Conservation (phyloP, 2,797 vertebrate genomes). For the Ceryle rudis region DNA sequence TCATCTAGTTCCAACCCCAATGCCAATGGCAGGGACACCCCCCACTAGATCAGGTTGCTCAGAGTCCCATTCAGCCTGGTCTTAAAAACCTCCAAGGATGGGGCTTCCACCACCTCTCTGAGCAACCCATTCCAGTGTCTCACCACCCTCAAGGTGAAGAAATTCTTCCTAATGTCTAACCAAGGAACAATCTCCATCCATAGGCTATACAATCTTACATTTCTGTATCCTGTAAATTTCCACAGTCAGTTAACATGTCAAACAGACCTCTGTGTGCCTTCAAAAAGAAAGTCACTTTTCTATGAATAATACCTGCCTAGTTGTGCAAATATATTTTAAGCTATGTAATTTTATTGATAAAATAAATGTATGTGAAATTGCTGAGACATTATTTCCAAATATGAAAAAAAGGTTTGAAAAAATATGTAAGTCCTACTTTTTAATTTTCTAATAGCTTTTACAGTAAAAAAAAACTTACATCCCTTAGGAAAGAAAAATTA, state of each 20-base stretch:
- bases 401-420: neutral
- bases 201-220: neutral
- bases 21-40: too few relatives aligned
- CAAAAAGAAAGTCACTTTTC: neutral
- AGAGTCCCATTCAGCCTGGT: too few relatives aligned
- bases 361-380: neutral
- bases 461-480: neutral
- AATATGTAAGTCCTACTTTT: neutral
- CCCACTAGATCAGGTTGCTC: too few relatives aligned
- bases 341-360: neutral
- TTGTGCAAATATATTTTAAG: neutral
- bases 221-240: neutral
- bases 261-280: neutral
- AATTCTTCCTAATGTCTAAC: too few relatives aligned
- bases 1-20: too few relatives aligned
- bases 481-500: neutral
- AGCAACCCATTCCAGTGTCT: too few relatives aligned
- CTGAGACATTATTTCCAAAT: neutral
- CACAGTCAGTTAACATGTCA: neutral
- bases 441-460: neutral
- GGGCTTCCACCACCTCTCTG: too few relatives aligned
- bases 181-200: neutral
- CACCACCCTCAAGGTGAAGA: too few relatives aligned
- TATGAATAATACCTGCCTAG: neutral
- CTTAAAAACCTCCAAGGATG: too few relatives aligned